Conservation (phyloP, 2,797 vertebrate genomes). For the Chiloscyllium punctatum region DNA sequence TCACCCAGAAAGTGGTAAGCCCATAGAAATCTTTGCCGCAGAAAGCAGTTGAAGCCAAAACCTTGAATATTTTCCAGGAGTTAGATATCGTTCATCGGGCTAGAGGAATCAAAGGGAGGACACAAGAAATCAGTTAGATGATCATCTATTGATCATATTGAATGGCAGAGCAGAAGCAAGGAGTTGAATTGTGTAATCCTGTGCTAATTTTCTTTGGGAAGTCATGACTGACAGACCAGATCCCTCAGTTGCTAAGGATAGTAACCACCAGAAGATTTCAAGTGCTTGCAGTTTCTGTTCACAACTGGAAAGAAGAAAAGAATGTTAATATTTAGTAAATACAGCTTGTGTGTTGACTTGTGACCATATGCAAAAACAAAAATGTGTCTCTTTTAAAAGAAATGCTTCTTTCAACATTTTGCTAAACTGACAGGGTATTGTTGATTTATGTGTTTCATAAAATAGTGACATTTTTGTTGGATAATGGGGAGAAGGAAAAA, state of each 20-base stretch:
- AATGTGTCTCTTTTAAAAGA: background rate
- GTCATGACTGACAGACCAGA: background rate
- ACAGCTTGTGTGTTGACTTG: background rate
- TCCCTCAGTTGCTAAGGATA: background rate
- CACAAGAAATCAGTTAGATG: no score
- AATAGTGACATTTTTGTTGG: background rate
- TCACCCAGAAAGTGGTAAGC: no score
- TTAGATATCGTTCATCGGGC: no score
- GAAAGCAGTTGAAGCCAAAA: no score
- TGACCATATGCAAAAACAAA: background rate
- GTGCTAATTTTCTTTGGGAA: background rate
- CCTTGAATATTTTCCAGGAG: no score
- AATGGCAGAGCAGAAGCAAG: no score
- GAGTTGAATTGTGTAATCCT: no score
- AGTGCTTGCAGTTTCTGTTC: background rate
- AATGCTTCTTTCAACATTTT: background rate
- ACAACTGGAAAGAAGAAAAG: background rate
- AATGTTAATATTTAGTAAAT: background rate
- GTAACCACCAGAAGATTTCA: background rate
- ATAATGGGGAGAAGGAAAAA: background rate
- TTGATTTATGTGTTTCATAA: conserved; percentile 25
- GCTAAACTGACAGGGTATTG: background rate
- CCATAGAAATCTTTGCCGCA: no score
- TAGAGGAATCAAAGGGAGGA: no score
- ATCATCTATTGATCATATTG: no score